A percentile compares a stretch with the other conserved stretches of the same genome.
Evolutionary conservation across 2,113 vertebrate genomes (phyloP).

Genomic region (Chrysochloris asiatica): DNA sequence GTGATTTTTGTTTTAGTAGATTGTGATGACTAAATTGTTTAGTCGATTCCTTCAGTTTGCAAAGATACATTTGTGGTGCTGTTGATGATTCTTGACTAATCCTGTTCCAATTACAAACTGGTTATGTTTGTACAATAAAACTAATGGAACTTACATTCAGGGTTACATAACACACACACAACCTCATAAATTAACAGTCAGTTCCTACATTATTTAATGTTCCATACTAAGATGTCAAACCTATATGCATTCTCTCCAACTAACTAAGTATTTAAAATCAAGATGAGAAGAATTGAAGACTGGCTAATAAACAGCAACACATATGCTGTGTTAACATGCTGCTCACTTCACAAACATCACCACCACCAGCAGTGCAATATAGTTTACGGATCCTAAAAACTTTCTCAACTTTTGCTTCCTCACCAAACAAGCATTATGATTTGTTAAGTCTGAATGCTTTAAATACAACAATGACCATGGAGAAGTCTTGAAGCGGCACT

Average conservation of each 20-base stretch:
- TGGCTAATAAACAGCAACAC: constrained; percentile 45
- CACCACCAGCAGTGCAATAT: neutral
- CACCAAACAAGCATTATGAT: neutral
- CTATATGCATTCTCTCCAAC: constrained; percentile 34
- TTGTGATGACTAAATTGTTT: constrained; percentile 78
- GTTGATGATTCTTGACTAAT: constrained; percentile 69
- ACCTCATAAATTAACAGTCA: constrained; percentile 24
- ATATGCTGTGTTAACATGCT: no score
- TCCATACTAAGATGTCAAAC: constrained; percentile 3
- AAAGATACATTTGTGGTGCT: constrained; percentile 70
- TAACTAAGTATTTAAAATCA: constrained; percentile 49
- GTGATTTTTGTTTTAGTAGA: constrained; percentile 78
- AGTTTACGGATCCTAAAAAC: neutral
- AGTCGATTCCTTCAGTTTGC: constrained; percentile 72
- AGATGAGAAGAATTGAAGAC: constrained; percentile 33
- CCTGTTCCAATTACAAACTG: constrained; percentile 68
- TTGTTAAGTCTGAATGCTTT: constrained; percentile 7
- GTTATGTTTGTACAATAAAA: constrained; percentile 62
- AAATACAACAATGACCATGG: no score
- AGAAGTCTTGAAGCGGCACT: no score
- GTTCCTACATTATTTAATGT: constrained; percentile 21
- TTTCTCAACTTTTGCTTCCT: constrained; percentile 17
- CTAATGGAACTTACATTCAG: constrained; percentile 46
- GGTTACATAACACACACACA: neutral
- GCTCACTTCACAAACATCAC: constrained; percentile 29